Evolutionary conservation across 2,888 invertebrate genomes (phyloP).

Genomic region (Schizaphis graminum): DNA sequence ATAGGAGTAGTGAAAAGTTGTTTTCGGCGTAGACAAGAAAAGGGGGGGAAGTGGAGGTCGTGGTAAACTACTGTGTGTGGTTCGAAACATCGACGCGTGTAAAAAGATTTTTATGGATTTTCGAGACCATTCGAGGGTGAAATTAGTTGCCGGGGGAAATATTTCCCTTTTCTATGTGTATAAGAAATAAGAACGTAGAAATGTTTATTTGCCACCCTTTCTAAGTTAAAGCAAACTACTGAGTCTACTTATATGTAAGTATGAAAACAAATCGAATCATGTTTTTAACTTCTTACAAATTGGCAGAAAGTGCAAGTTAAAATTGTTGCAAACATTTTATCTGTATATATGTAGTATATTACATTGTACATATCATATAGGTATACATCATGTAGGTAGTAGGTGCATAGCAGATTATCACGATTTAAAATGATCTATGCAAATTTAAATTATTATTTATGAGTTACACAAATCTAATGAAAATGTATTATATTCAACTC

Average conservation of each 20-base stretch:
- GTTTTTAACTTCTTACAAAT: not conserved
- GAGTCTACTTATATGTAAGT: conserved; percentile 13
- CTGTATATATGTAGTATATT: not conserved
- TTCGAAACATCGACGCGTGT: conserved; percentile 52
- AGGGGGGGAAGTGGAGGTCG: not conserved
- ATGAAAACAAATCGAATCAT: conserved; percentile 44
- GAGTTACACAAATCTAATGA: not conserved
- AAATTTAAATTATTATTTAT: not conserved
- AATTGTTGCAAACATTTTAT: not conserved
- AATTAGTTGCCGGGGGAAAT: conserved; percentile 62
- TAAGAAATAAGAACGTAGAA: conserved; percentile 45
- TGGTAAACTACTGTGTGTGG: conserved; percentile 28
- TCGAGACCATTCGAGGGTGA: conserved; percentile 48
- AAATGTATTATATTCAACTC: not conserved
- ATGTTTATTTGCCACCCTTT: conserved; percentile 55
- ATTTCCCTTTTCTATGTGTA: conserved; percentile 42
- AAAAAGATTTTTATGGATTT: conserved; percentile 63
- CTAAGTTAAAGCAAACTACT: conserved; percentile 12
- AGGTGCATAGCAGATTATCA: not conserved
- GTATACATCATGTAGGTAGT: not conserved
- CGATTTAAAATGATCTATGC: not conserved
- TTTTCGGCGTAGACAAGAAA: conserved; percentile 6
- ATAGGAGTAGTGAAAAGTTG: not conserved
- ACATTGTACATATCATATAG: not conserved
- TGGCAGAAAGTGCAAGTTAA: conserved; percentile 1